phyloP scores from a whole-genome alignment of 2,888 invertebrate genomes.

The Lumbricus terrestris region DNA sequence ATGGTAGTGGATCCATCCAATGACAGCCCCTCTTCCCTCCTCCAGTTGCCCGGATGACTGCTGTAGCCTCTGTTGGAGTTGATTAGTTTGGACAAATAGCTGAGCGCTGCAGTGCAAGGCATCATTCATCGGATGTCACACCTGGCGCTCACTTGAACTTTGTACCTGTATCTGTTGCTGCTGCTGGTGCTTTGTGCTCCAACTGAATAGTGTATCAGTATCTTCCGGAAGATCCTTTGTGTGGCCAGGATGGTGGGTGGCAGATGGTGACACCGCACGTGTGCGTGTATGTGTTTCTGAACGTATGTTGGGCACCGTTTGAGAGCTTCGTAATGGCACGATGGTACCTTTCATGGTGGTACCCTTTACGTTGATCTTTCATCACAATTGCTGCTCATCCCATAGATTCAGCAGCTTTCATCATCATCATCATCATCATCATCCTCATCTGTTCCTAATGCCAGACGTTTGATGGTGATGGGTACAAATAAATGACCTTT shows the following conservation, averaged over 20 bases:
- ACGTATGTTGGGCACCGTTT: not conserved
- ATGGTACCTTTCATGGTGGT: not conserved
- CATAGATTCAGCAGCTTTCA: not conserved
- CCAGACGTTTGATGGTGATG: too few relatives aligned
- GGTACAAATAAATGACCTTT: too few relatives aligned
- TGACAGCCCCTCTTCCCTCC: not conserved
- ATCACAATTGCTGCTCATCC: not conserved
- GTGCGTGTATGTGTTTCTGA: not conserved
- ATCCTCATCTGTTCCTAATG: too few relatives aligned
- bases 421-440: too few relatives aligned
- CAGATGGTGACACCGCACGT: too few relatives aligned
- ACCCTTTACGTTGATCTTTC: not conserved
- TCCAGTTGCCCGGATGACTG: not conserved
- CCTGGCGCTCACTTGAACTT: not conserved
- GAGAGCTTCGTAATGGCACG: not conserved
- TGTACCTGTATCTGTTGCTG: not conserved
- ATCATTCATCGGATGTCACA: not conserved
- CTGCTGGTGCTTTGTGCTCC: not conserved
- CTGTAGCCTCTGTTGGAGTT: not conserved
- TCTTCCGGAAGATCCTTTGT: not conserved
- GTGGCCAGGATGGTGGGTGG: not conserved
- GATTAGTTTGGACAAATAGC: not conserved
- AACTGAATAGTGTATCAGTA: not conserved
- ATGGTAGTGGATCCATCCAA: not conserved
- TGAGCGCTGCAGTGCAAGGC: too few relatives aligned